Percentiles rank a stretch among this genome's conserved stretches.
These are phyloP conservation scores for Dryoscopus gambensis DNA, from an alignment of 2,113 vertebrate species.

Conservation along the genomic window DNA sequence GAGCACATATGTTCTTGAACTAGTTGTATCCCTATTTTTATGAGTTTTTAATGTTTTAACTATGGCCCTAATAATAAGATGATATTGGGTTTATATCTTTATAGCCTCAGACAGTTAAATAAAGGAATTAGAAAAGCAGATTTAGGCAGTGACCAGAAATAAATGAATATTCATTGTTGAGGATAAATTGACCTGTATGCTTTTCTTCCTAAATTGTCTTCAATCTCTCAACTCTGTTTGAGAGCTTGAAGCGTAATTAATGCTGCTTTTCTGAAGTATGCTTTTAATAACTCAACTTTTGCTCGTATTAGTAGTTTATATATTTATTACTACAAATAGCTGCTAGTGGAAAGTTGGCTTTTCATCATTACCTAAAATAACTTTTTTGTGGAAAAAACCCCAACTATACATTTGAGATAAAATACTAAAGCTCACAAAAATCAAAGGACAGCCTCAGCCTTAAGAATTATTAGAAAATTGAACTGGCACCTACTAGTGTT, in stretches of 20 bases:
- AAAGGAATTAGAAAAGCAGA: conserved; percentile 5
- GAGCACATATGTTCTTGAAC: not conserved
- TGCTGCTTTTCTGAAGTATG: not conserved
- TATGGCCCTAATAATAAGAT: not conserved
- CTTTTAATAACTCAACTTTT: conserved; percentile 7
- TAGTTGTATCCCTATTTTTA: not conserved
- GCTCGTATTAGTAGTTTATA: not conserved
- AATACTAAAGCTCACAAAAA: not conserved
- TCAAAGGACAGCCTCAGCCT: not conserved
- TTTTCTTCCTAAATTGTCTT: conserved; percentile 17
- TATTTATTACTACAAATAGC: not conserved
- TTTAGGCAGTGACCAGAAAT: conserved; percentile 22
- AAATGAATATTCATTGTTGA: conserved; percentile 34
- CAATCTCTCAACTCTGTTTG: not conserved
- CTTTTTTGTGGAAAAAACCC: not conserved
- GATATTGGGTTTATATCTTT: not conserved
- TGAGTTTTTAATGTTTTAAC: not conserved
- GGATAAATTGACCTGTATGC: conserved; percentile 3
- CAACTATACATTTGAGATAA: not conserved
- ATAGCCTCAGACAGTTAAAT: not conserved
- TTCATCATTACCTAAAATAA: not conserved
- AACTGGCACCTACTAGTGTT: not conserved
- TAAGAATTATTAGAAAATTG: not conserved
- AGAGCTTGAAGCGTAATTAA: not conserved
- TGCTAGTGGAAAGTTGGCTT: not conserved